Conservation (phyloP, 2,888 invertebrate genomes). For the Scaeva pyrastri region DNA sequence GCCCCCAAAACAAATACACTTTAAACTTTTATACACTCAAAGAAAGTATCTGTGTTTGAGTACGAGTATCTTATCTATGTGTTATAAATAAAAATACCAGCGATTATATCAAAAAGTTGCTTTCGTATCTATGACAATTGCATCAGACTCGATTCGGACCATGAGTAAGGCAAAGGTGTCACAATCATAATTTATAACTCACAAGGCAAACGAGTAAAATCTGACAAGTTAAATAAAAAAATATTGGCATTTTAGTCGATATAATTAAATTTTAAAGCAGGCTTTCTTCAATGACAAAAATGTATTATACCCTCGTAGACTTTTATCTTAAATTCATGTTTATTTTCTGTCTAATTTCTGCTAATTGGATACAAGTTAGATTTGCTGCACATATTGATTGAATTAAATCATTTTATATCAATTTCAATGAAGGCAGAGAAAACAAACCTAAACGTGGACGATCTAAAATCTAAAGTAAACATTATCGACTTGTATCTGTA, state of each 20-base stretch:
- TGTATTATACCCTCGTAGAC: neutral
- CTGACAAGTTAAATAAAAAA: too few relatives aligned
- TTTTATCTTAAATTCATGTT: too few relatives aligned
- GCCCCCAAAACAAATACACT: slow-evolving; percentile 26
- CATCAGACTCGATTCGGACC: slow-evolving; percentile 16
- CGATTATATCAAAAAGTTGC: slow-evolving; percentile 7
- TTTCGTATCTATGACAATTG: slow-evolving; percentile 18
- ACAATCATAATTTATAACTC: too few relatives aligned
- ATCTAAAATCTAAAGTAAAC: too few relatives aligned
- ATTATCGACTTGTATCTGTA: too few relatives aligned
- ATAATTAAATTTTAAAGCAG: neutral
- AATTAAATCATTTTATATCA: slow-evolving; percentile 20
- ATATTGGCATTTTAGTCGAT: too few relatives aligned
- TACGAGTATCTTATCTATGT: too few relatives aligned
- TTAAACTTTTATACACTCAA: neutral
- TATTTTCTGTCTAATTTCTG: neutral
- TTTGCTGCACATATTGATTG: slow-evolving; percentile 15
- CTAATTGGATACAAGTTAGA: slow-evolving; percentile 9
- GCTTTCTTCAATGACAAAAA: neutral
- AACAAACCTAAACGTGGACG: neutral
- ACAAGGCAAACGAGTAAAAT: slow-evolving; percentile 2
- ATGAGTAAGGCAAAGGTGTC: slow-evolving; percentile 1
- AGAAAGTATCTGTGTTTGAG: too few relatives aligned
- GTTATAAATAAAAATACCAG: too few relatives aligned
- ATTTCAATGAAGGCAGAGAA: slow-evolving; percentile 1